phyloP scores from a whole-genome alignment of 2,888 invertebrate genomes.

The Marronus borbonicus region DNA sequence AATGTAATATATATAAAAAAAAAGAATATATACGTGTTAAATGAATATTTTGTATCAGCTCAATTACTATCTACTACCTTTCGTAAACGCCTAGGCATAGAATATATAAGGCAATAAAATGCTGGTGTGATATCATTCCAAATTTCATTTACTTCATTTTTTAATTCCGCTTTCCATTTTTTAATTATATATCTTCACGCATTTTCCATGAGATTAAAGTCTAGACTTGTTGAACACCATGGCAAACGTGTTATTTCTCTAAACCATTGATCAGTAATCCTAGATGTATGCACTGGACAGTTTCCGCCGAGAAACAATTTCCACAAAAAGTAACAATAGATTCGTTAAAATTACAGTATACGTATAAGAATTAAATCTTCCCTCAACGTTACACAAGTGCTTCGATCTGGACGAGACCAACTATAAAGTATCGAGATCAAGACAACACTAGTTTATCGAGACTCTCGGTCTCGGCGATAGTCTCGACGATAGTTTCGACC shows the following conservation, averaged over 20 bases:
- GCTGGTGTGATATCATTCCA: too few relatives aligned
- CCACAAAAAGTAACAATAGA: background rate
- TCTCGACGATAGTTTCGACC: too few relatives aligned
- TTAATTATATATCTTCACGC: background rate
- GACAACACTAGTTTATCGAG: too few relatives aligned
- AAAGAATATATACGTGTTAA: too few relatives aligned
- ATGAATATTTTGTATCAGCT: too few relatives aligned
- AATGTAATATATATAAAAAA: too few relatives aligned
- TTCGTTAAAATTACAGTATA: background rate
- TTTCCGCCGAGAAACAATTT: background rate
- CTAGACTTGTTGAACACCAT: background rate
- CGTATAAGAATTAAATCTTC: conserved; percentile 54
- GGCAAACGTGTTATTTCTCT: background rate
- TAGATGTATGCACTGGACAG: background rate
- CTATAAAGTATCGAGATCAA: too few relatives aligned
- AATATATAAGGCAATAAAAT: too few relatives aligned
- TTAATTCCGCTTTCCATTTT: background rate
- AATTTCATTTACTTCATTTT: too few relatives aligned
- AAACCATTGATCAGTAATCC: conserved; percentile 2
- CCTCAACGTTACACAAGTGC: background rate
- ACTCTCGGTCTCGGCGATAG: too few relatives aligned
- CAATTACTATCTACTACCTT: too few relatives aligned
- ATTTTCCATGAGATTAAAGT: background rate
- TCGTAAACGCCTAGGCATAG: too few relatives aligned
- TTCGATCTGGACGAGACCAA: background rate